Base-by-base conservation (phyloP, 1,140 invertebrate genomes). In the Pseudomyrmex pallidus region DNA sequence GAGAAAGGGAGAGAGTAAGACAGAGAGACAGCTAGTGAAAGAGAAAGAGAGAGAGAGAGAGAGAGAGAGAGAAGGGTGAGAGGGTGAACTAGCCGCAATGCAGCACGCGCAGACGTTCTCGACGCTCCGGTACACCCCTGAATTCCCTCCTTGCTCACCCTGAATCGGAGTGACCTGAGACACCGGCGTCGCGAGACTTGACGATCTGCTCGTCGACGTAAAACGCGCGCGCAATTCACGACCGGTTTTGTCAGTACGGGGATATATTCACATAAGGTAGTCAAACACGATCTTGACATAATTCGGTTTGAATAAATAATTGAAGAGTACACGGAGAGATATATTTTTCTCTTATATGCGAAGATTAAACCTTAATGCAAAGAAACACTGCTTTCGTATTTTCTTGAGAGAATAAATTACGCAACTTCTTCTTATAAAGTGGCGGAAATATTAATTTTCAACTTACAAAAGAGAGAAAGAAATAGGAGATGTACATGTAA, bases 41-140 rank as follows among this genome's bases (percentile, higher is more conserved):
- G 50, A 48, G 25, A 52, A 48, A 72, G 46, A 72, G 25, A 15
- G 20, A 10, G 20, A 22, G 62, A 57, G 74, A 61, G 25, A 2
- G 83, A 61, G 78, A 68, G 48, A 35, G 5, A 35, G 35, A 35
- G 35, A 35, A 35, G 35, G 35, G 35, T 7, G 35, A 35, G 35
- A 54, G 80, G 78, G 80, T 70, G 74, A 76, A 84, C 85, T 85
- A 90, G 83, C 91, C 89, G 90, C 90, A 91, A 91, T 91, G 90
- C 91, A 91, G 82, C 87, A 90, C 90, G 90, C 90, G 91, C 91
- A 91, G 89, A 90, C 88, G 89, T 90, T 74, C 88, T 91, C 67
- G 86, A 61, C 73, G 74, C 85, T 46, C 13, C 88, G 77, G 76
- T 87, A 82, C 10, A 54, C 4, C 9, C 48, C 67, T 35, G 22